phyloP scores from a whole-genome alignment of 2,888 invertebrate species.

The Glyphotaelius pellucidus region DNA sequence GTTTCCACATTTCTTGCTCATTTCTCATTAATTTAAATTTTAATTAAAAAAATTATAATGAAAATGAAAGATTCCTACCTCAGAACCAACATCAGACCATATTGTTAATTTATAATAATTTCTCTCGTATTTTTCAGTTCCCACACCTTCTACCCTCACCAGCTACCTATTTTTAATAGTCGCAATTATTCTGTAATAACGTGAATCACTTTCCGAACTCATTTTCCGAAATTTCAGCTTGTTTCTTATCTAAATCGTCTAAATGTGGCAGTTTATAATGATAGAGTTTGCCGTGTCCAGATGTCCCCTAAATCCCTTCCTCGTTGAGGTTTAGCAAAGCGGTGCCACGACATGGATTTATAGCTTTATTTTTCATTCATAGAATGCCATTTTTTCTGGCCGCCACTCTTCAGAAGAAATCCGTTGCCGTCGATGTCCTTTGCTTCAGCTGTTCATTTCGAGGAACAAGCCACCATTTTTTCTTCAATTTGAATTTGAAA shows the following conservation, averaged over 20 bases:
- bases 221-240: neutral
- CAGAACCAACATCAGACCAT: too few relatives aligned
- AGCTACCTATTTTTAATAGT: neutral
- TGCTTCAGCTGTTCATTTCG: slow-evolving; percentile 47
- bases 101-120: too few relatives aligned
- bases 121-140: too few relatives aligned
- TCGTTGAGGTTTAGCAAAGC: slow-evolving; percentile 31
- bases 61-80: too few relatives aligned
- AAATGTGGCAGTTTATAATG: neutral
- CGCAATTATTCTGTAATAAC: neutral
- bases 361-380: slow-evolving; percentile 52
- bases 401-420: slow-evolving; percentile 24
- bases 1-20: too few relatives aligned
- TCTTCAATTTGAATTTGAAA: slow-evolving; percentile 40
- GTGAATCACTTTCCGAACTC: too few relatives aligned
- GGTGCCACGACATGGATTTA: slow-evolving; percentile 47
- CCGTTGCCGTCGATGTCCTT: neutral
- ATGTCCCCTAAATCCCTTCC: slow-evolving; percentile 44
- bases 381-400: slow-evolving; percentile 47
- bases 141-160: too few relatives aligned
- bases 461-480: slow-evolving; percentile 42
- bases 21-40: too few relatives aligned
- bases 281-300: slow-evolving; percentile 30
- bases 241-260: neutral
- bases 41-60: too few relatives aligned